Evolutionary conservation across 2,113 vertebrate genomes (phyloP).

Genomic region (Phrynosoma blainvillii): DNA sequence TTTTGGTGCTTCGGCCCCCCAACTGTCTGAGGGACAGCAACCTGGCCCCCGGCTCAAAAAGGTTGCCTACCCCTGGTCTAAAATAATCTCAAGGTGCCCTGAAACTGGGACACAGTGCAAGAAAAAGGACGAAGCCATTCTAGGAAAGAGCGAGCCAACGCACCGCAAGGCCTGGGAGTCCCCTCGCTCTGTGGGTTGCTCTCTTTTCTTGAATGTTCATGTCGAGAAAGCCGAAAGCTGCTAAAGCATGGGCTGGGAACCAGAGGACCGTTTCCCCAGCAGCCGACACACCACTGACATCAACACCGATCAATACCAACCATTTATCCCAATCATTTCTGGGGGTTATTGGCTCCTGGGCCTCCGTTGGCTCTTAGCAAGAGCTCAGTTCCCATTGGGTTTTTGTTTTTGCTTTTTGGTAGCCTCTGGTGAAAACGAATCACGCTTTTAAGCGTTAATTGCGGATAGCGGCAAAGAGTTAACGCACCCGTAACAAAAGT

Average conservation of each 20-base stretch:
- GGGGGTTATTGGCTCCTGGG: conserved; percentile 54
- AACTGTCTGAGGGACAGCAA: too few relatives aligned
- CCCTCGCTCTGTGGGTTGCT: not conserved
- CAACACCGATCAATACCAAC: conserved; percentile 77
- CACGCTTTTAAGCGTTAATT: conserved; percentile 81
- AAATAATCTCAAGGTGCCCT: too few relatives aligned
- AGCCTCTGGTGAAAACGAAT: conserved; percentile 54
- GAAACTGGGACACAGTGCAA: not conserved
- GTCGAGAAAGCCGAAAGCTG: rapidly evolving
- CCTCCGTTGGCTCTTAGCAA: conserved; percentile 45
- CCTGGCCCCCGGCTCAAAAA: too few relatives aligned
- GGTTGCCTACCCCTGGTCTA: too few relatives aligned
- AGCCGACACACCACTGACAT: conserved; percentile 53
- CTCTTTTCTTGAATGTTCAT: not conserved
- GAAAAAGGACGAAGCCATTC: not conserved
- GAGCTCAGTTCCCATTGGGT: conserved; percentile 42
- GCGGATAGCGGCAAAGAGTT: conserved; percentile 57
- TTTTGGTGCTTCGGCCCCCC: too few relatives aligned
- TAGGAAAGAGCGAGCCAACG: not conserved
- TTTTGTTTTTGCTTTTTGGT: conserved; percentile 68
- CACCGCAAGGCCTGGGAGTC: too few relatives aligned
- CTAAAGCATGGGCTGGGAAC: not conserved
- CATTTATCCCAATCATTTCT: conserved; percentile 67
- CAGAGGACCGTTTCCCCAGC: not conserved
- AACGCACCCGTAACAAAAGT: conserved; percentile 66